These are phyloP conservation scores for Bucco capensis DNA, from an alignment of 2,113 vertebrate species.

Conservation along the genomic window DNA sequence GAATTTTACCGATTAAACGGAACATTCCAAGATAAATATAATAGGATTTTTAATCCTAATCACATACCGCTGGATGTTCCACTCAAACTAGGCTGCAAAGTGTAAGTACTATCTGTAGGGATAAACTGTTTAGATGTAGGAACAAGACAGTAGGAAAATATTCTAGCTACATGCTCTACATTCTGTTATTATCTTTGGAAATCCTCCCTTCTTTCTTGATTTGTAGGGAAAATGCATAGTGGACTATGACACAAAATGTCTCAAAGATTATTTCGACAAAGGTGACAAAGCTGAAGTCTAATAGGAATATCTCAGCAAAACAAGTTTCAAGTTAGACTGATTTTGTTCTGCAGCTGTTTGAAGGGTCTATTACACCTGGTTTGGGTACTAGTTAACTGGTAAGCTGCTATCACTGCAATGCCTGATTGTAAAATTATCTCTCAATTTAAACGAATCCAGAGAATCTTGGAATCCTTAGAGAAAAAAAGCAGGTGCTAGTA, in stretches of 20 bases:
- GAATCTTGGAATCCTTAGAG: not conserved
- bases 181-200: not conserved
- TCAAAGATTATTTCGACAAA: not conserved
- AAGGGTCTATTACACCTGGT: not conserved
- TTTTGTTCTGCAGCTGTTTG: not conserved
- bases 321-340: not conserved
- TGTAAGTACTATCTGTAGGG: not conserved
- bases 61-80: not conserved
- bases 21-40: not conserved
- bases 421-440: not conserved
- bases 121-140: not conserved
- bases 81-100: not conserved
- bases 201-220: not conserved
- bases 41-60: not conserved
- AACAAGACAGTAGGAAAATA: not conserved
- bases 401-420: not conserved
- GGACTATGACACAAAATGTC: not conserved
- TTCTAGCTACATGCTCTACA: not conserved
- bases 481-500: not conserved
- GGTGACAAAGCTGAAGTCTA: not conserved
- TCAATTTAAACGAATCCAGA: not conserved
- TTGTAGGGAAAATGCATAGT: not conserved
- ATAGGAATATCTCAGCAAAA: not conserved
- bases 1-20: not conserved
- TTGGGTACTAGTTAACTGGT: not conserved